Conservation (phyloP, 2,888 invertebrate genomes). For the Catocala fraxini region DNA sequence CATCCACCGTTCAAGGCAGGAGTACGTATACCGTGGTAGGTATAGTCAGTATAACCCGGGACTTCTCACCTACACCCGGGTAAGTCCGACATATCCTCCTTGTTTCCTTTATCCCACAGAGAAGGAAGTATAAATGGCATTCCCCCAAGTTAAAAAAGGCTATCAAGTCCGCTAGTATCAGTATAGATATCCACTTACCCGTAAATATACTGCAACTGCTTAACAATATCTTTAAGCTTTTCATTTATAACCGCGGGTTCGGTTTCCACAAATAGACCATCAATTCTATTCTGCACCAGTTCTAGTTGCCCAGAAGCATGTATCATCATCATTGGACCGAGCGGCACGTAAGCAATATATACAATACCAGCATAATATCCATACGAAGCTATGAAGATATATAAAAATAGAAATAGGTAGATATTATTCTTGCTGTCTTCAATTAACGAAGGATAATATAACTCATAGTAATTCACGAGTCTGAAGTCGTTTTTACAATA, state of each 20-base stretch:
- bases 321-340: conserved; percentile 66
- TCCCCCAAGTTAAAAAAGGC: too few species aligned
- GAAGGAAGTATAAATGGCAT: too few species aligned
- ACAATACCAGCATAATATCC: conserved; percentile 44
- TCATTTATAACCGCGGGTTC: conserved; percentile 34
- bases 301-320: conserved; percentile 70
- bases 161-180: too few species aligned
- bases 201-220: conserved; percentile 54
- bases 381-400: conserved; percentile 27
- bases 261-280: conserved; percentile 48
- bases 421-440: conserved; percentile 51
- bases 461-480: conserved; percentile 50
- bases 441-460: conserved; percentile 53
- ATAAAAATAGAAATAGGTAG: conserved; percentile 33
- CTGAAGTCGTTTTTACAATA: conserved; percentile 43
- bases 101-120: too few species aligned
- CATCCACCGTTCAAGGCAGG: too few species aligned
- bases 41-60: too few species aligned
- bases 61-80: too few species aligned
- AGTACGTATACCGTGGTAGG: too few species aligned
- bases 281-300: conserved; percentile 51
- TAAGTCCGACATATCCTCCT: too few species aligned
- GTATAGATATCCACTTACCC: conserved; percentile 36
- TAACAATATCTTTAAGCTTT: conserved; percentile 52
- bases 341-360: conserved; percentile 59